A percentile compares a stretch with the other conserved stretches of the same genome.
Evolutionary conservation across 1,140 invertebrate species (phyloP).

Genomic region (Hycleus cichorii): DNA sequence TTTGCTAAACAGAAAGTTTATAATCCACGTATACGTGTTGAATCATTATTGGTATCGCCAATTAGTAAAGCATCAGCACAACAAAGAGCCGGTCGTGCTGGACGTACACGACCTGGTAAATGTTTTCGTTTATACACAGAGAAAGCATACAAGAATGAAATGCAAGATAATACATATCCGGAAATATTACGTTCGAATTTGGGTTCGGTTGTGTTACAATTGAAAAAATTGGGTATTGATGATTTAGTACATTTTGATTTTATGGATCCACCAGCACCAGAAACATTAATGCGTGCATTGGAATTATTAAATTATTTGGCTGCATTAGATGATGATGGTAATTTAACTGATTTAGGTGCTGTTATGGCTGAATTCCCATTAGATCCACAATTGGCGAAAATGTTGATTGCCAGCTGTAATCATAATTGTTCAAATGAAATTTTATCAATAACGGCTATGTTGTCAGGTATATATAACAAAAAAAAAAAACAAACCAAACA

Average conservation of each 20-base stretch:
- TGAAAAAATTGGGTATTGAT: slow-evolving; percentile 98
- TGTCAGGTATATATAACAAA: slow-evolving; percentile 73
- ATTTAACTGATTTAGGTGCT: slow-evolving; percentile 91
- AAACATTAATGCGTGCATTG: slow-evolving; percentile 98
- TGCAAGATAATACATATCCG: slow-evolving; percentile 99
- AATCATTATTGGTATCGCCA: slow-evolving; percentile 94
- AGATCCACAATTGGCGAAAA: slow-evolving; percentile 98
- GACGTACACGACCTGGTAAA: slow-evolving; percentile 94
- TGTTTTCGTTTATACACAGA: slow-evolving; percentile 98
- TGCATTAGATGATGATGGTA: slow-evolving; percentile 94
- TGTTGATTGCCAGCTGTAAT: slow-evolving; percentile 95
- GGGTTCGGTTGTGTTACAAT: slow-evolving; percentile 91
- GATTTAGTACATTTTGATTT: slow-evolving; percentile 99
- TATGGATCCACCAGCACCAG: slow-evolving; percentile 99
- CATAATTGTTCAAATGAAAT: slow-evolving; percentile 99
- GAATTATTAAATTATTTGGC: slow-evolving; percentile 97
- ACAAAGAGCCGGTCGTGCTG: slow-evolving; percentile 94
- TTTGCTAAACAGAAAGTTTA: slow-evolving; percentile 99
- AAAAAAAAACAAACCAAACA: too few relatives aligned
- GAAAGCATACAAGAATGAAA: slow-evolving; percentile 97
- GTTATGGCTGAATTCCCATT: slow-evolving; percentile 99
- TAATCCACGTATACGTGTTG: slow-evolving; percentile 94
- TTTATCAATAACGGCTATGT: slow-evolving; percentile 97
- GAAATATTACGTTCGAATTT: slow-evolving; percentile 97
- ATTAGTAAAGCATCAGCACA: slow-evolving; percentile 99